These are phyloP conservation scores for Philonicus albiceps DNA, from an alignment of 2,888 invertebrate species.

Conservation along the genomic window DNA sequence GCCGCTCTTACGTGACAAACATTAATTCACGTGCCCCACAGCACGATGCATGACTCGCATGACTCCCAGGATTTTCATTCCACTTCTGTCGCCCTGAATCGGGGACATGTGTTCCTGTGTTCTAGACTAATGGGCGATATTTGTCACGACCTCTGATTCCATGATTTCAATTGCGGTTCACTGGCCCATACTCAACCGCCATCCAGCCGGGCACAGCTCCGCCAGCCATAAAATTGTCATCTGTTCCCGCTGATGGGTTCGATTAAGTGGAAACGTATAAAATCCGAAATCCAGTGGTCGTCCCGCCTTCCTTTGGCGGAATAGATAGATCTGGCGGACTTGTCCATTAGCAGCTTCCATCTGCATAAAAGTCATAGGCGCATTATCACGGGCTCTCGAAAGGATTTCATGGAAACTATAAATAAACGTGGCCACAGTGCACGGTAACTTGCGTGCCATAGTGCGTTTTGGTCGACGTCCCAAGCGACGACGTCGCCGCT, in stretches of 20 bases:
- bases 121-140: slow-evolving; percentile 41
- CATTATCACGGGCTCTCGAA: slow-evolving; percentile 39
- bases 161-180: not conserved
- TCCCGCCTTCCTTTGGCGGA: slow-evolving; percentile 12
- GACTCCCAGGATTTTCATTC: slow-evolving; percentile 39
- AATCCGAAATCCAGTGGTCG: slow-evolving; percentile 14
- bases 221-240: slow-evolving; percentile 45
- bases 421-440: slow-evolving; percentile 4
- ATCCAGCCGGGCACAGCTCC: not conserved
- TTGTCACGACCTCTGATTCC: slow-evolving; percentile 40
- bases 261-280: slow-evolving; percentile 45
- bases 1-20: slow-evolving; percentile 47
- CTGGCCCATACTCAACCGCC: not conserved
- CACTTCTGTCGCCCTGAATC: slow-evolving; percentile 12
- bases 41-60: not conserved
- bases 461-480: not conserved
- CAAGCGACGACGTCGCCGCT: not conserved
- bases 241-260: slow-evolving; percentile 38
- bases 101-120: slow-evolving; percentile 23
- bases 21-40: slow-evolving; percentile 41
- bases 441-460: not conserved
- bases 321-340: slow-evolving; percentile 34
- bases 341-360: slow-evolving; percentile 48
- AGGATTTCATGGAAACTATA: slow-evolving; percentile 43
- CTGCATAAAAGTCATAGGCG: slow-evolving; percentile 46